Evolutionary conservation across 2,888 invertebrate genomes (phyloP).

Genomic region (Ethmia dodecea): DNA sequence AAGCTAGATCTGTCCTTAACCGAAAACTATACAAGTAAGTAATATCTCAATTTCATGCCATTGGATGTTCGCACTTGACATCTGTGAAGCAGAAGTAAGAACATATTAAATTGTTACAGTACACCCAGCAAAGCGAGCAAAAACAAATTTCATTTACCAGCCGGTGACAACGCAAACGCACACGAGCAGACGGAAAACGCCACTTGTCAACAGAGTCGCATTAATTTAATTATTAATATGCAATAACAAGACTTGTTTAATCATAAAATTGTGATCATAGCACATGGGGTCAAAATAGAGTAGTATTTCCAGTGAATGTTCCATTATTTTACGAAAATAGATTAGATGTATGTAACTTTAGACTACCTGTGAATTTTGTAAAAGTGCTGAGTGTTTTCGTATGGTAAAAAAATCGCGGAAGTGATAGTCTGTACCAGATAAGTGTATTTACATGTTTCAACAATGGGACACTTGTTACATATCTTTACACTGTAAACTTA

Average conservation of each 20-base stretch:
- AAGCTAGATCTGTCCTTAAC: constrained; percentile 78
- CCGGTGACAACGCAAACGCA: constrained; percentile 61
- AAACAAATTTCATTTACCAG: constrained; percentile 62
- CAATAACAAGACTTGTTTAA: constrained; percentile 2
- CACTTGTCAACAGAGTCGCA: constrained; percentile 76
- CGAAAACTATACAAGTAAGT: constrained; percentile 73
- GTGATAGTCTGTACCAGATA: constrained; percentile 55
- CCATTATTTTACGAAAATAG: constrained; percentile 23
- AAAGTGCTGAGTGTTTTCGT: constrained; percentile 25
- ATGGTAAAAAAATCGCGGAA: constrained; percentile 20
- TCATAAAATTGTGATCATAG: constrained; percentile 42
- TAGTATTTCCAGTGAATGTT: constrained; percentile 38
- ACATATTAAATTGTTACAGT: too few species aligned
- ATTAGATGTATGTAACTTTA: constrained; percentile 27
- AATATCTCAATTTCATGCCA: too few species aligned
- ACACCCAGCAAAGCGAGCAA: constrained; percentile 67
- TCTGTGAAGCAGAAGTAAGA: too few species aligned
- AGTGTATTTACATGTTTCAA: constrained; percentile 54
- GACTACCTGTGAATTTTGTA: constrained; percentile 40
- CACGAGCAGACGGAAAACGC: constrained; percentile 79
- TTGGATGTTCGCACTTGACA: too few species aligned
- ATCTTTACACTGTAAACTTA: constrained; percentile 61
- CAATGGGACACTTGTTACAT: constrained; percentile 66
- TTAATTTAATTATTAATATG: constrained; percentile 39
- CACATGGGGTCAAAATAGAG: constrained; percentile 30